Conservation (phyloP, 1,140 invertebrate species). For the Caerostris darwini region DNA sequence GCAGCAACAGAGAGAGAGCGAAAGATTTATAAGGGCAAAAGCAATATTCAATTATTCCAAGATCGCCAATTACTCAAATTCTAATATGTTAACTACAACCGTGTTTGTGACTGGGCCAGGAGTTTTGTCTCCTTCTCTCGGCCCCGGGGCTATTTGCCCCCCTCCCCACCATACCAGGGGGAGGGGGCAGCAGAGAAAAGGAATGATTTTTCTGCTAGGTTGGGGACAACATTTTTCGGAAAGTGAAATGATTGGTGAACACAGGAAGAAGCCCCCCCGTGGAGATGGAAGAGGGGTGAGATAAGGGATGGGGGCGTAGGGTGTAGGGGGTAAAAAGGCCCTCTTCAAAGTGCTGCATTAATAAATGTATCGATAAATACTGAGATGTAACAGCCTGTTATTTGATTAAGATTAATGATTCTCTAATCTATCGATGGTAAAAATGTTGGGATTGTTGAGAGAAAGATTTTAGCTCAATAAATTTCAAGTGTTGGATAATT, state of each 20-base stretch:
- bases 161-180: background rate
- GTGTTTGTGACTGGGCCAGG: conserved; percentile 76
- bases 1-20: background rate
- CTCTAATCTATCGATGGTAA: conserved; percentile 11
- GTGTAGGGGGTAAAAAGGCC: background rate
- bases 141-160: conserved; percentile 74
- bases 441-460: background rate
- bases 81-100: conserved; percentile 78
- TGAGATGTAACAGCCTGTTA: conserved; percentile 23
- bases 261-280: background rate
- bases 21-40: conserved; percentile 77
- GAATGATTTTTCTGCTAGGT: conserved; percentile 69
- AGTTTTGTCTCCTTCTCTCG: conserved; percentile 67
- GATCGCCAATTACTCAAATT: conserved; percentile 78
- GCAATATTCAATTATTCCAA: conserved; percentile 78
- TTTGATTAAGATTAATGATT: conserved; percentile 65
- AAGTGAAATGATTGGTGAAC: conserved; percentile 74
- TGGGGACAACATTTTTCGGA: conserved; percentile 70
- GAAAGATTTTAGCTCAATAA: background rate
- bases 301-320: background rate
- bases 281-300: background rate
- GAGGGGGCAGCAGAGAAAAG: conserved; percentile 32
- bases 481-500: background rate
- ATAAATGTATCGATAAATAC: conserved; percentile 69
- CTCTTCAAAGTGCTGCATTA: conserved; percentile 23